Evolutionary conservation across 37 sponge, comb jelly and placozoan species (phyloP).

Genomic region (Tethya wilhelma): DNA sequence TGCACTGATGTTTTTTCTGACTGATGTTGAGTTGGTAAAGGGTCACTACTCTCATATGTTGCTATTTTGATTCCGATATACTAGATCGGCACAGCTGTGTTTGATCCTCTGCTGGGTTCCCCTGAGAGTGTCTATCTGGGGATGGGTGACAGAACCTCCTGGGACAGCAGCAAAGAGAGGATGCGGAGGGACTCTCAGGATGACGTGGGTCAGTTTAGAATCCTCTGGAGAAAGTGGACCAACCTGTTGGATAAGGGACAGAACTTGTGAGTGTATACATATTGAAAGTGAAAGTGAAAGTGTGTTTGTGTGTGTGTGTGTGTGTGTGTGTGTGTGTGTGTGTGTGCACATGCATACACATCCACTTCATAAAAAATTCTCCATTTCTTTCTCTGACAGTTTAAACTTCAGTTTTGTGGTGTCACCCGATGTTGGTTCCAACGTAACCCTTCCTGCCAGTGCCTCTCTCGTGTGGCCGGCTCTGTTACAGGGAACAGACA

Average conservation of each 20-base stretch:
- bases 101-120: slow-evolving; percentile 42
- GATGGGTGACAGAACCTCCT: neutral
- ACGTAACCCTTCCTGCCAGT: slow-evolving; percentile 15
- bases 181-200: slow-evolving; percentile 20
- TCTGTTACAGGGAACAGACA: neutral
- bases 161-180: neutral
- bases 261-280: slow-evolving; percentile 12
- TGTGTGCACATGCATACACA: neutral
- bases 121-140: slow-evolving; percentile 50
- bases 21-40: too few relatives aligned
- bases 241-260: slow-evolving; percentile 24
- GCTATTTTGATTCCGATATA: neutral
- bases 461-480: slow-evolving; percentile 62
- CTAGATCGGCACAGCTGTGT: slow-evolving; percentile 54
- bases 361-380: neutral
- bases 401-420: slow-evolving; percentile 39
- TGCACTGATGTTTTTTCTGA: too few relatives aligned
- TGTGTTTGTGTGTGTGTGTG: slow-evolving; percentile 1
- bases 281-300: neutral
- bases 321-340: slow-evolving; percentile 1
- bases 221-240: slow-evolving; percentile 44
- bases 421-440: slow-evolving; percentile 15
- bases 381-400: slow-evolving; percentile 31
- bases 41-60: neutral
- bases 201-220: slow-evolving; percentile 20